Evolutionary conservation across 2,797 vertebrate species (phyloP).

Genomic region (Kryptopterus vitreolus): DNA sequence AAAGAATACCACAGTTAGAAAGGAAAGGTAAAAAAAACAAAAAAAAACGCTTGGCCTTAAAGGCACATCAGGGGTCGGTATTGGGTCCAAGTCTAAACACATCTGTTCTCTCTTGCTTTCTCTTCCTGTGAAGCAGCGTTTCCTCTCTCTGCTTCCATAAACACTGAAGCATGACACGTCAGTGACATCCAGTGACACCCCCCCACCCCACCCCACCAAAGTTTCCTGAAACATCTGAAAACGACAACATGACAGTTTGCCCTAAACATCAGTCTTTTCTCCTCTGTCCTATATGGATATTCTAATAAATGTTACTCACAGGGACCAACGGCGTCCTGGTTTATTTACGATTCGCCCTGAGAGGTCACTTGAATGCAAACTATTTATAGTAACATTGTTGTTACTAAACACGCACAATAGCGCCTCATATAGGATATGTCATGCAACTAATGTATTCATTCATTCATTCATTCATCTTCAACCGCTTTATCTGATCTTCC

Average conservation of each 20-base stretch:
- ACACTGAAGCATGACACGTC: conserved; percentile 3
- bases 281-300: neutral
- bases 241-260: neutral
- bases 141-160: conserved; percentile 3
- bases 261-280: neutral
- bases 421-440: neutral
- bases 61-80: neutral
- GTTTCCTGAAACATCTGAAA: neutral
- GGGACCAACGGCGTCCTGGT: neutral
- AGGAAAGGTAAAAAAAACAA: too few species aligned
- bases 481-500: too few species aligned
- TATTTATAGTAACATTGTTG: neutral
- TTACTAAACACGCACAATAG: neutral
- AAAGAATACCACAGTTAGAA: too few species aligned
- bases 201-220: too few species aligned
- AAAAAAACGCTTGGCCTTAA: too few species aligned
- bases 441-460: neutral
- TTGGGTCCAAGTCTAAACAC: neutral
- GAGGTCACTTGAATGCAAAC: neutral
- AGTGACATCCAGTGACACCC: neutral
- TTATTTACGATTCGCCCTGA: neutral
- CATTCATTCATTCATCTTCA: too few species aligned
- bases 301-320: neutral
- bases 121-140: neutral
- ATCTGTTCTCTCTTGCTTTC: neutral